Evolutionary conservation across 2,797 vertebrate genomes (phyloP), one percentile per base, ranked within the genome.

Genomic region (Sebastes taczanowskii): DNA sequence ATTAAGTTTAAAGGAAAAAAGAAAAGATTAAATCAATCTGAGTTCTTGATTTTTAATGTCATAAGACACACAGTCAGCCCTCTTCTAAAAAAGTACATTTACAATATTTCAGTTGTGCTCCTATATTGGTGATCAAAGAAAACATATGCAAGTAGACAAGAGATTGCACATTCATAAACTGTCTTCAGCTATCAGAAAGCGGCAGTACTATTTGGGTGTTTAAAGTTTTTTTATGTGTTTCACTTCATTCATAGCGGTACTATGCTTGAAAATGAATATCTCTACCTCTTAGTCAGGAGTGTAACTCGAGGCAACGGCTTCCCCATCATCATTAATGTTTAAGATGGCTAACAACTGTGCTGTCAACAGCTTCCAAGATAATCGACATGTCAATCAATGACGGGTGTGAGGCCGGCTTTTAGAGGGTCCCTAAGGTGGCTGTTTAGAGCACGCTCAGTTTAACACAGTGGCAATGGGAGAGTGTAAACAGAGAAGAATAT

Each of bases 371-470:
- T 95, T 92, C 90, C 80, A 83, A 89, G 91, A 93, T 94, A 95
- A 95, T 95, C 93, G 88, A 91, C 89, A 73, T 94, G 94, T 95
- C 94, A 95, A 95, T 96, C 95, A 96, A 95, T 95, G 94, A 78
- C 42, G 78, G 84, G 91, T 87, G 86, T 81, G 75, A 91, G 86
- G 90, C 78, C 61, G 27, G 93, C 93, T 96, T 95, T 95, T 91
- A 95, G 94, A 93, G 83, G 89, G 91, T 95, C 94, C 92, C 92
- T 84, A 77, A 94, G 94, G 95, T 94, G 92, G 86, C 86, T 87
- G 89, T 90, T 95, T 88, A 92, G 89, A 93, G 88, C 90, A 95
- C 56, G 91, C 93, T 95, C 93, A 90, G 92, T 95, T 96, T 95
- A 96, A 96, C 95, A 94, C 85, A 91, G 91, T 88, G 86, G 93